Conservation (phyloP, 2,888 invertebrate genomes). For the Drosophila conformis region DNA sequence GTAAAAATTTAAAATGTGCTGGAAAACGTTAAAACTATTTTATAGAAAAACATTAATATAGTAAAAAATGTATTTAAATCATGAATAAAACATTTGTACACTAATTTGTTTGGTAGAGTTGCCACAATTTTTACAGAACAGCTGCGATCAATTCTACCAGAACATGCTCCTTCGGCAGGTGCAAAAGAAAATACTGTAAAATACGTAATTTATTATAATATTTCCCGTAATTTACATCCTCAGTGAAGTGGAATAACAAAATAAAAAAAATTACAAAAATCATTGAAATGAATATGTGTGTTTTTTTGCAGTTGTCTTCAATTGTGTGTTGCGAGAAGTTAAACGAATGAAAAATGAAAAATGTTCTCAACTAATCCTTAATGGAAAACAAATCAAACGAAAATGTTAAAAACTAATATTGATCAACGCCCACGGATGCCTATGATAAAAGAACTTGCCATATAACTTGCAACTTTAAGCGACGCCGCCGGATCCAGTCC, state of each 20-base stretch:
- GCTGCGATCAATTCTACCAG: constrained; percentile 1
- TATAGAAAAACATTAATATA: not conserved
- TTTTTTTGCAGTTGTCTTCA: constrained; percentile 29
- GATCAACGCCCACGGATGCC: constrained; percentile 25
- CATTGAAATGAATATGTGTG: not conserved
- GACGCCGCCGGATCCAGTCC: constrained; percentile 14
- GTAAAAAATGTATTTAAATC: not conserved
- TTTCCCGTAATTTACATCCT: not conserved
- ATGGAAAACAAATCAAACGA: constrained; percentile 7
- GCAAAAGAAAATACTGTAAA: not conserved
- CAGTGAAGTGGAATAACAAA: not conserved
- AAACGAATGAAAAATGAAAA: constrained; percentile 21
- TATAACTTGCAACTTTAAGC: constrained; percentile 20
- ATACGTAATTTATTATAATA: not conserved
- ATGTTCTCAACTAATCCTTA: not conserved
- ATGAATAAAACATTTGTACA: not conserved
- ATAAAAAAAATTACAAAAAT: not conserved
- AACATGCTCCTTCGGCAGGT: constrained; percentile 1
- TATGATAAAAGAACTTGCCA: constrained; percentile 21
- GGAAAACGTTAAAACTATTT: not conserved
- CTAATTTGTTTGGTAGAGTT: not conserved
- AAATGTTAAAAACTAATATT: constrained; percentile 33
- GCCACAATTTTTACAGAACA: not conserved
- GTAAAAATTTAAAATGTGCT: not conserved
- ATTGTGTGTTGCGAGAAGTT: constrained; percentile 22